phyloP scores from a whole-genome alignment of 2,797 vertebrate genomes.

The Halcyon leucocephala region DNA sequence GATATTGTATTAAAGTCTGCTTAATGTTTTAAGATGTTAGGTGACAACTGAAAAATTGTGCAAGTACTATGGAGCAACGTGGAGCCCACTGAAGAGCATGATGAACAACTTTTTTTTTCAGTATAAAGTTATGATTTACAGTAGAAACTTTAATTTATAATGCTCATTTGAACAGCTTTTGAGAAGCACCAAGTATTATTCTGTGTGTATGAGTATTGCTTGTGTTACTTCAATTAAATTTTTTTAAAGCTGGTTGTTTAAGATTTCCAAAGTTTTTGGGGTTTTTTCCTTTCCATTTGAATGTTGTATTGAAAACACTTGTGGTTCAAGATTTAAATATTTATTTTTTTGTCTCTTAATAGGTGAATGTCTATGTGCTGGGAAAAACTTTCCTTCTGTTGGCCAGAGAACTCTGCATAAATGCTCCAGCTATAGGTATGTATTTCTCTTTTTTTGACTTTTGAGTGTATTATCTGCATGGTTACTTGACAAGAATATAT shows the following conservation, averaged over 20 bases:
- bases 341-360: slow-evolving; percentile 7
- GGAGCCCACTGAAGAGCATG: background rate
- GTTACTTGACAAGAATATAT: background rate
- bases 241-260: background rate
- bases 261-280: background rate
- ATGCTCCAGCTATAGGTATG: slow-evolving; percentile 95
- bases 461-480: background rate
- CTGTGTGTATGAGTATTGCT: background rate
- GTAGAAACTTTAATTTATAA: background rate
- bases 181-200: background rate
- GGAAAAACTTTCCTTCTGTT: slow-evolving; percentile 93
- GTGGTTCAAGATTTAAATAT: background rate
- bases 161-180: slow-evolving; percentile 27
- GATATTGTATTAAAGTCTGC: background rate
- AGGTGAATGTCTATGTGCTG: slow-evolving; percentile 98
- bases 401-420: slow-evolving; percentile 97
- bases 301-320: slow-evolving; percentile 10
- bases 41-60: background rate
- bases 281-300: background rate
- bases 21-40: background rate
- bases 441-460: slow-evolving; percentile 12
- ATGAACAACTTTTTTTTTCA: background rate
- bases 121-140: background rate
- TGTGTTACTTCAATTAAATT: background rate
- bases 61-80: background rate